A percentile compares a stretch with the other conserved stretches of the same genome.
phyloP scores from a whole-genome alignment of 1,140 invertebrate genomes.

The Pogonognathellus flavescens region DNA sequence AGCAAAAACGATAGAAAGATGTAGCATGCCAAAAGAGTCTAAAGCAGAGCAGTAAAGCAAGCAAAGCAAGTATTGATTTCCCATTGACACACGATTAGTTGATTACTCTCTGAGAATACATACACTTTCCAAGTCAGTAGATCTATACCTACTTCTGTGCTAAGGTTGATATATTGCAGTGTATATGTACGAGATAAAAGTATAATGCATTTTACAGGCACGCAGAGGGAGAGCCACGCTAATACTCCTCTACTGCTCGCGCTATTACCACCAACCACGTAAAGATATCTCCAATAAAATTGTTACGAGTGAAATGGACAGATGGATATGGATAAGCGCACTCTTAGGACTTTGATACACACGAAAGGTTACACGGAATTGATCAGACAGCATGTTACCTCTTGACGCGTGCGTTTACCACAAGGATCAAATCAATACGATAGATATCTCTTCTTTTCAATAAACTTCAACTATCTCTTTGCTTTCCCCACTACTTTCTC shows the following conservation, averaged over 20 bases:
- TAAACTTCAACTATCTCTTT: constrained; percentile 42
- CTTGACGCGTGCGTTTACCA: constrained; percentile 59
- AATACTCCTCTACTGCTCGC: not conserved
- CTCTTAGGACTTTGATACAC: constrained; percentile 23
- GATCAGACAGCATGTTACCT: constrained; percentile 49
- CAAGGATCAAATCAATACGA: constrained; percentile 61
- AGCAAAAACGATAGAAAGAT: not conserved
- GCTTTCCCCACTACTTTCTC: not conserved
- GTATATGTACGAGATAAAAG: not conserved
- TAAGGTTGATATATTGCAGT: not conserved
- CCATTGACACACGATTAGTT: constrained; percentile 66
- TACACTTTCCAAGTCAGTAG: not conserved
- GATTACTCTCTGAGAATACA: constrained; percentile 60
- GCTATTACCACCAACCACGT: not conserved
- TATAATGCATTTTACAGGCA: too few relatives aligned
- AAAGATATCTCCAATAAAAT: constrained; percentile 28
- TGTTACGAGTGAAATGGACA: constrained; percentile 36
- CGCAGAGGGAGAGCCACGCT: too few relatives aligned
- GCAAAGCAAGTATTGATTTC: constrained; percentile 62
- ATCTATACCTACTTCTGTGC: not conserved
- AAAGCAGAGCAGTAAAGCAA: constrained; percentile 15
- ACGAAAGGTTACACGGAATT: constrained; percentile 34
- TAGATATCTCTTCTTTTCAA: constrained; percentile 57
- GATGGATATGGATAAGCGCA: constrained; percentile 39
- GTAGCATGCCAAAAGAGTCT: not conserved